phyloP scores from a whole-genome alignment of 2,888 invertebrate species.

The Chrysotoxum bicinctum region DNA sequence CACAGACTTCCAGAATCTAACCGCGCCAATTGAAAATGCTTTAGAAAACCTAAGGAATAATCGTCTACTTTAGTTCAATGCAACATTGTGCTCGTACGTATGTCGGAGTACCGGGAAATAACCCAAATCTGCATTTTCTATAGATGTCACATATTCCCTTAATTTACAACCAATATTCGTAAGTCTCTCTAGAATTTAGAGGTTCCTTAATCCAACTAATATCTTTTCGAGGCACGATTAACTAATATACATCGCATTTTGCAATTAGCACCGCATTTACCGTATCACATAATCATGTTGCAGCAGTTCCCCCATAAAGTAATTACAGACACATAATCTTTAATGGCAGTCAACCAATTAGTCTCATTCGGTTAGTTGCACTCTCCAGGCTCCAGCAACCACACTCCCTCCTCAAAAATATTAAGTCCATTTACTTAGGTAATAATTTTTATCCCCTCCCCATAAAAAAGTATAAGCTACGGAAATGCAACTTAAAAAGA shows the following conservation, averaged over 20 bases:
- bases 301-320: slow-evolving; percentile 33
- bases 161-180: slow-evolving; percentile 14
- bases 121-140: neutral
- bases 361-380: slow-evolving; percentile 41
- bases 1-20: too few species aligned
- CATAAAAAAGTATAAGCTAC: slow-evolving; percentile 5
- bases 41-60: neutral
- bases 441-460: slow-evolving; percentile 30
- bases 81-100: neutral
- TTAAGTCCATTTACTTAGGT: slow-evolving; percentile 56
- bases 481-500: slow-evolving; percentile 8
- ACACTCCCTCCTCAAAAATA: slow-evolving; percentile 16
- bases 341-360: slow-evolving; percentile 63
- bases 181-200: neutral
- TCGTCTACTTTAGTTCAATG: neutral
- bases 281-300: slow-evolving; percentile 54
- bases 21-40: too few species aligned
- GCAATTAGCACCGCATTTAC: slow-evolving; percentile 48
- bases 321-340: slow-evolving; percentile 52
- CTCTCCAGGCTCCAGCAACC: neutral
- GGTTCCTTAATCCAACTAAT: neutral
- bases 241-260: slow-evolving; percentile 8
- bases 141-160: slow-evolving; percentile 7
- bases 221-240: slow-evolving; percentile 19
- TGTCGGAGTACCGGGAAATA: neutral